Percentiles rank a stretch among this genome's conserved stretches.
These are phyloP conservation scores for Rissa tridactyla DNA, from an alignment of 2,113 vertebrate species.

Conservation along the genomic window DNA sequence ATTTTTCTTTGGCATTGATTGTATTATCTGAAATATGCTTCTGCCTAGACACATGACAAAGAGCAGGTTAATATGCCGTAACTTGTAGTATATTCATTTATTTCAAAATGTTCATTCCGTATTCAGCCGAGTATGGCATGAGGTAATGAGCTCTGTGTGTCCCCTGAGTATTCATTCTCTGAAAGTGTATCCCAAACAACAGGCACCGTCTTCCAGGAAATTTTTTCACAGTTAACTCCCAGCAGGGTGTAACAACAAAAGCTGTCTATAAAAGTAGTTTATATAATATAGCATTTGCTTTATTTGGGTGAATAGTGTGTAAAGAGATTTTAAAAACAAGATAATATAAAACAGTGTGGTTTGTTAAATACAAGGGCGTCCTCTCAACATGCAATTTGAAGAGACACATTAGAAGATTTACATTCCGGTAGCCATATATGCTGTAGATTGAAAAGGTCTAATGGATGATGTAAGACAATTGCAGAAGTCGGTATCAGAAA, in stretches of 20 bases:
- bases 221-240: constrained; percentile 47
- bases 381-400: not conserved
- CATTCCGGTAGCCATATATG: not conserved
- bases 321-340: not conserved
- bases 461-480: not conserved
- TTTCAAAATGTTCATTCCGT: constrained; percentile 9
- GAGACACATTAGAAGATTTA: not conserved
- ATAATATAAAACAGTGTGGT: not conserved
- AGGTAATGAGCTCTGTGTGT: constrained; percentile 50
- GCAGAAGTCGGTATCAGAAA: not conserved
- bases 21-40: not conserved
- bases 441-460: not conserved
- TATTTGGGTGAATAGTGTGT: not conserved
- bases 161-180: constrained; percentile 53
- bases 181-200: constrained; percentile 52
- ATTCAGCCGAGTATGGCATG: constrained; percentile 35
- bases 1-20: not conserved
- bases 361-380: not conserved
- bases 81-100: not conserved
- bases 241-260: constrained; percentile 66
- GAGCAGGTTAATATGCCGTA: not conserved
- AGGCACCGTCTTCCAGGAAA: constrained; percentile 51
- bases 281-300: not conserved
- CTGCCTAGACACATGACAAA: not conserved
- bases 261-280: constrained; percentile 32